These are phyloP conservation scores for Seira musarum DNA, from an alignment of 2,888 invertebrate genomes.

Conservation along the genomic window DNA sequence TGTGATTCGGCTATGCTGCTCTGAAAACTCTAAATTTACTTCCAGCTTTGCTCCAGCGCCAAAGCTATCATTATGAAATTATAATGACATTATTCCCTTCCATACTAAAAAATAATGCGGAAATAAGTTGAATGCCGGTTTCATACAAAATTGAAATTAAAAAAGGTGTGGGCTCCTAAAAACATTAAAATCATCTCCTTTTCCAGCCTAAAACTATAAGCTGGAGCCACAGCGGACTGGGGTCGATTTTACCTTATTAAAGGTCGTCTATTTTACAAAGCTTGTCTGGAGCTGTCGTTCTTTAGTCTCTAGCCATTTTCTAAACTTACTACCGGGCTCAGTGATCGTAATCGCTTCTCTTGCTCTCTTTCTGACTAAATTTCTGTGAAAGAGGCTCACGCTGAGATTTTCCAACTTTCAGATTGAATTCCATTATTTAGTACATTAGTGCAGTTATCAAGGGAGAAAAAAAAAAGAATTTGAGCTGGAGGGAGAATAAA, in stretches of 20 bases:
- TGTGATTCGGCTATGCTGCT: background rate
- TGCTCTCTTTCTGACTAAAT: constrained; percentile 9
- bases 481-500: constrained; percentile 19
- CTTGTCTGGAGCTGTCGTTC: no score
- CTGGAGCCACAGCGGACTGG: no score
- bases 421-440: constrained; percentile 48
- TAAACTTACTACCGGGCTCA: no score
- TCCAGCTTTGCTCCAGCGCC: background rate
- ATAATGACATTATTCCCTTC: constrained; percentile 12
- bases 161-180: background rate
- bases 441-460: constrained; percentile 39
- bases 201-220: no score
- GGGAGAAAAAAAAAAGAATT: background rate
- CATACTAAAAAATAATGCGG: background rate
- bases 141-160: constrained; percentile 6
- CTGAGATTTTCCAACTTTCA: constrained; percentile 39
- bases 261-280: constrained; percentile 10
- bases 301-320: no score
- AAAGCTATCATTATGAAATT: constrained; percentile 27
- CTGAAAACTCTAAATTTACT: background rate
- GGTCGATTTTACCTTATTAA: constrained; percentile 28
- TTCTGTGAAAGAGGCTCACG: constrained; percentile 20
- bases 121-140: background rate
- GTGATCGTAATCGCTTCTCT: no score
- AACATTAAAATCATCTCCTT: background rate